phyloP scores from a whole-genome alignment of 2,113 vertebrate species.

The Hippocampus zosterae region DNA sequence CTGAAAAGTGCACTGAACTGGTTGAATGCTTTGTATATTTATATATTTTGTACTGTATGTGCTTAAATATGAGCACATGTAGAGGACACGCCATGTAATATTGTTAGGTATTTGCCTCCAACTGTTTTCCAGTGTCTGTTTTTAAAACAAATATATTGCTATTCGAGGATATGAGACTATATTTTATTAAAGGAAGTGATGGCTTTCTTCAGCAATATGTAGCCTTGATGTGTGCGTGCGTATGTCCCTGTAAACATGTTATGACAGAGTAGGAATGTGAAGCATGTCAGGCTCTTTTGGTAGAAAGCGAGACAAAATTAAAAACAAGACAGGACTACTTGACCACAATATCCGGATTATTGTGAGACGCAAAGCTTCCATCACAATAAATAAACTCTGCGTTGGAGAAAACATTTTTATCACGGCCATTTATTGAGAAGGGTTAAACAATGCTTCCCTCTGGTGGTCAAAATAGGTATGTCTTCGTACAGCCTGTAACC shows the following conservation, averaged over 20 bases:
- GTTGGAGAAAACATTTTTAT: not conserved
- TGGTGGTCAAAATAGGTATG: constrained; percentile 28
- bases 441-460: constrained; percentile 42
- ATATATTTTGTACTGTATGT: constrained; percentile 21
- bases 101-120: constrained; percentile 18
- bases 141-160: constrained; percentile 24
- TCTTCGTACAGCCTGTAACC: constrained; percentile 40
- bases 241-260: constrained; percentile 2
- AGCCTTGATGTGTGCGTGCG: not conserved
- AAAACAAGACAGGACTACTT: not conserved
- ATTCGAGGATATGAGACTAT: constrained; percentile 8
- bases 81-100: constrained; percentile 3
- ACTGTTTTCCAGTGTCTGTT: constrained; percentile 24
- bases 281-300: constrained; percentile 14
- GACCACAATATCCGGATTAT: not conserved
- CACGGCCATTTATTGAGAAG: not conserved
- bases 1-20: constrained; percentile 56
- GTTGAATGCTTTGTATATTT: constrained; percentile 51
- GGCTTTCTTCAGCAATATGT: constrained; percentile 2
- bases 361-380: not conserved
- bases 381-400: not conserved
- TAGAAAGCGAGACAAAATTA: not conserved
- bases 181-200: not conserved
- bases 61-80: constrained; percentile 28
- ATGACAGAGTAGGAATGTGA: constrained; percentile 48